Evolutionary conservation across 2,888 invertebrate genomes (phyloP).

Genomic region (Spilarctia lutea): DNA sequence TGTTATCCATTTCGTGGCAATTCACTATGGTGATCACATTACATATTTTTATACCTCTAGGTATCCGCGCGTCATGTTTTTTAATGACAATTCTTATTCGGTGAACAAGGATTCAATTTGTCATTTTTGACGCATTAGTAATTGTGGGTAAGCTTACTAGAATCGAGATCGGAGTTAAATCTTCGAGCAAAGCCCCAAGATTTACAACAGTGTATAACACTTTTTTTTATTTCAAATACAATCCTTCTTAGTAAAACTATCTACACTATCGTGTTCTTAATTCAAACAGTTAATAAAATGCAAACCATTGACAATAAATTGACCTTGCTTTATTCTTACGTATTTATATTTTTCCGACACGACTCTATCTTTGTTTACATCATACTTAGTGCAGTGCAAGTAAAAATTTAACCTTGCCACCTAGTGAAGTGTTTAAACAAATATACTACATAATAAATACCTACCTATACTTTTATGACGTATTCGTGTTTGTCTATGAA

Average conservation of each 20-base stretch:
- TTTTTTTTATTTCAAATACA: background rate
- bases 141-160: background rate
- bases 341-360: conserved; percentile 4
- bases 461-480: background rate
- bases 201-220: background rate
- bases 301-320: background rate
- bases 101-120: too few species aligned
- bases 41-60: too few species aligned
- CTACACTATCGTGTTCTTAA: background rate
- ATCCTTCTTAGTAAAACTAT: background rate
- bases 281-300: background rate
- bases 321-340: background rate
- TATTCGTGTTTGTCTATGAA: background rate
- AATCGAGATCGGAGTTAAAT: background rate
- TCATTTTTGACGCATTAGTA: too few species aligned
- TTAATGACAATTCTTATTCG: too few species aligned
- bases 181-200: background rate
- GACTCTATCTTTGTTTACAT: conserved; percentile 5
- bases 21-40: too few species aligned
- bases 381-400: conserved; percentile 7
- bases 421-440: background rate
- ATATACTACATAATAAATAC: background rate
- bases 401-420: conserved; percentile 6
- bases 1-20: too few species aligned
- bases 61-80: background rate